Base-by-base conservation (phyloP, 2,113 vertebrate genomes). In the Motacilla tschutschensis region DNA sequence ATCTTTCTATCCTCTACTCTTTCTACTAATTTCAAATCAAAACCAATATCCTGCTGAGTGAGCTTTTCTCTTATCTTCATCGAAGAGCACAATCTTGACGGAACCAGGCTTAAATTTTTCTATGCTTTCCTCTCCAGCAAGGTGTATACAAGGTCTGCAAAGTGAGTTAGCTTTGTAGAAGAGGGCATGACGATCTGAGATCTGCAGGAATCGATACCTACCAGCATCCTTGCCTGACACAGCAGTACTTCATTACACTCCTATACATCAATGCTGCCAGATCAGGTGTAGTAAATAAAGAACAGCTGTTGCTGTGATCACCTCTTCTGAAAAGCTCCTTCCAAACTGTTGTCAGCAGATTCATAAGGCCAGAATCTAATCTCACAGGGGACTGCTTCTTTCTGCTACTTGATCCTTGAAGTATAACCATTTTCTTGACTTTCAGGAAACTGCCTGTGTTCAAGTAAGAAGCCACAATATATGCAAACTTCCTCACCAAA, bases 291-390 rank as follows among this genome's bases (percentile, higher is more conserved):
- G 53, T 43, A 89, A 87, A 89, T 48, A 71, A 83, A 67, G 54
- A 85, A 78, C 71, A 94, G 78, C 66, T 86, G 70, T 65, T 91
- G 54, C 74, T 94, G n/a, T 35, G 38, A 83, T 69, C 66, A 92
- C 73, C 65, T 79, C 64, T 79, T 88, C 41, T 62, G 15, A 86
- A 35, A 87, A 87, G 48, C 48, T 79, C 12, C n/a, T 69, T 91
- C 67, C 11, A 15, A 69, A 79, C 9, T 65, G 26, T 2, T 21
- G 71, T 79, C 87, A 90, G 81, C 66, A 93, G 58, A 81, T 93
- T 84, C 3, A 0, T 44, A 53, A 38, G 54, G 41, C 41, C 31
- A 75, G 46, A 83, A 79, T 17, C 5, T 53, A 60, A 58, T 48
- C 54, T 62, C 70, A 79, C n/a, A 88, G 46, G 70, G 26, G 33